phyloP scores from a whole-genome alignment of 2,113 vertebrate species.

The Boulengerochromis microlepis region DNA sequence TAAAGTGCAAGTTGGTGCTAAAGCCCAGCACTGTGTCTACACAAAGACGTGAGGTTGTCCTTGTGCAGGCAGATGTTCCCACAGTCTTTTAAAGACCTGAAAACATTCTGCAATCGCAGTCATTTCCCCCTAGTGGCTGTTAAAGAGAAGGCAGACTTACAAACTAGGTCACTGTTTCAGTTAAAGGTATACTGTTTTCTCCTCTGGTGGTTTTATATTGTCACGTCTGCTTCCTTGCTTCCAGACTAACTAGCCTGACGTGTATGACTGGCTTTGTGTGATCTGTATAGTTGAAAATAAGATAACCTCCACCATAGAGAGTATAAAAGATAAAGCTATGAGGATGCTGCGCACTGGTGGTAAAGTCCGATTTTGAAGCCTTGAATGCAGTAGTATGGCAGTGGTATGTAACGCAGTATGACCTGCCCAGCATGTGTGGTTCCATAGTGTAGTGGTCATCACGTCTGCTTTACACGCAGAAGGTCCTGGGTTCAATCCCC shows the following conservation, averaged over 20 bases:
- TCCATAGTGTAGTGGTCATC: constrained; percentile 93
- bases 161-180: neutral
- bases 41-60: fast-evolving
- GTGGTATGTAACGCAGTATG: neutral
- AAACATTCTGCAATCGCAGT: neutral
- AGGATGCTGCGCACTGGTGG: neutral
- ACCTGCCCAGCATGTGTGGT: neutral
- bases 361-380: fast-evolving
- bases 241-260: neutral
- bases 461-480: constrained; percentile 96
- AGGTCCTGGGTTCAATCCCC: constrained; percentile 76
- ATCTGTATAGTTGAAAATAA: neutral
- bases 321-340: neutral
- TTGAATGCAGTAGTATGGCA: neutral
- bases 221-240: neutral
- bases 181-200: neutral
- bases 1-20: neutral
- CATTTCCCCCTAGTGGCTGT: neutral
- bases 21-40: neutral
- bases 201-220: neutral
- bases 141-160: neutral
- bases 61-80: neutral
- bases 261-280: neutral
- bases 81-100: neutral
- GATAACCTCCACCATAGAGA: fast-evolving